Percentiles rank a stretch among this genome's conserved stretches.
These are phyloP conservation scores for Mirounga angustirostris DNA, from an alignment of 2,113 vertebrate species.

Conservation along the genomic window DNA sequence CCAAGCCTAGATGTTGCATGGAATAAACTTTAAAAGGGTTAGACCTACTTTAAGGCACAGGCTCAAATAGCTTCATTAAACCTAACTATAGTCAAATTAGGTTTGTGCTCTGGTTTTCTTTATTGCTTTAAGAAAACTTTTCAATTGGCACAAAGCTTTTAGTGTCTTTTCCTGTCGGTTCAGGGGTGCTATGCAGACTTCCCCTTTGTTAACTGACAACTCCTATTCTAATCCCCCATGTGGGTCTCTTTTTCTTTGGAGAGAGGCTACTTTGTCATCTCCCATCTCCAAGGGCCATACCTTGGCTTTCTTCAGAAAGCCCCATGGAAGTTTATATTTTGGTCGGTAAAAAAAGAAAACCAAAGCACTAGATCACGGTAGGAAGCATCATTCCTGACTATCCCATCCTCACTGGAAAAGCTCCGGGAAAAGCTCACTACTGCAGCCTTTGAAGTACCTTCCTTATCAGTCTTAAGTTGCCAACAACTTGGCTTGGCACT, in stretches of 20 bases:
- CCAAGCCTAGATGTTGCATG: not conserved
- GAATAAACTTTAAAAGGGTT: conserved; percentile 44
- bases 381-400: not conserved
- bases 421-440: not conserved
- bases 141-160: not conserved
- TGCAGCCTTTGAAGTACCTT: conserved; percentile 12
- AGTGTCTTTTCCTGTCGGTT: not conserved
- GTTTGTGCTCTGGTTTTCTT: conserved; percentile 37
- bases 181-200: not conserved
- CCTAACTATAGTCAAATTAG: not conserved
- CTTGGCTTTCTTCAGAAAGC: not conserved
- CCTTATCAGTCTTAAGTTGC: conserved; percentile 49
- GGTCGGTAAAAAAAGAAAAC: not conserved
- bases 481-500: conserved; percentile 28
- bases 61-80: conserved; percentile 39
- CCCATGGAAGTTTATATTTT: conserved; percentile 4
- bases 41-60: not conserved
- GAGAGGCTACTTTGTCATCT: not conserved
- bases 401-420: not conserved
- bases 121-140: not conserved
- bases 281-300: not conserved
- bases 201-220: not conserved
- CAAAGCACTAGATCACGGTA: not conserved
- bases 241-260: not conserved
- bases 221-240: not conserved